phyloP scores from a whole-genome alignment of 2,113 vertebrate species.

The Crotalus helleri region DNA sequence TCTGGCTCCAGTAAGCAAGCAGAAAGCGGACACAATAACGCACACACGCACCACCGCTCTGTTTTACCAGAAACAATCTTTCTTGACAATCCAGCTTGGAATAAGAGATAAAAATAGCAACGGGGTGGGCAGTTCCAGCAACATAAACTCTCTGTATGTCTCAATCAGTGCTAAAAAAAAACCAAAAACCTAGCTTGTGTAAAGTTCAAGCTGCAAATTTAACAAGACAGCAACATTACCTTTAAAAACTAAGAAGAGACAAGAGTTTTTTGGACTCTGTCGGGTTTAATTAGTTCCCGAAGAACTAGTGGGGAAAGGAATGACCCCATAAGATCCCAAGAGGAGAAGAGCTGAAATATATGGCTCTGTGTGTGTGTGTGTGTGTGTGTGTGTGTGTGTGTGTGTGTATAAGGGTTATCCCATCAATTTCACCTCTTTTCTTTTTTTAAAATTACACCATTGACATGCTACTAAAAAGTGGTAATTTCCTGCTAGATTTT shows the following conservation, averaged over 20 bases:
- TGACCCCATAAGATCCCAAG: not conserved
- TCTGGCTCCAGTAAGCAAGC: not conserved
- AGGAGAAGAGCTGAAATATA: not conserved
- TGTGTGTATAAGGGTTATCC: no score
- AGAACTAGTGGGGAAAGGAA: not conserved
- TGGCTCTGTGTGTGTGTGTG: no score
- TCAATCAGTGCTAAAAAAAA: not conserved
- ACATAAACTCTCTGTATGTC: not conserved
- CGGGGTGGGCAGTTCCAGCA: not conserved
- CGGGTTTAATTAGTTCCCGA: not conserved
- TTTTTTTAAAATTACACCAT: no score
- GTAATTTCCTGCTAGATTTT: no score
- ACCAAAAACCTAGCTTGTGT: not conserved
- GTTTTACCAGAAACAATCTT: not conserved
- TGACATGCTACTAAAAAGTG: no score
- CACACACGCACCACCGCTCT: not conserved
- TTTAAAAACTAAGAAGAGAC: not conserved
- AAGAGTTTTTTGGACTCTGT: not conserved
- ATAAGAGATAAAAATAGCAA: constrained; percentile 14
- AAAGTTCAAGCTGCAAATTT: not conserved
- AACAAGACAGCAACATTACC: constrained; percentile 5
- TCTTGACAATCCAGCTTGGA: not conserved
- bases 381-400: no score
- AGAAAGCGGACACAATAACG: not conserved
- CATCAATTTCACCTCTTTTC: no score